A percentile compares a stretch with the other conserved stretches of the same genome.
These are phyloP conservation scores for Athalia circularis DNA, from an alignment of 2,888 invertebrate genomes.

Conservation along the genomic window DNA sequence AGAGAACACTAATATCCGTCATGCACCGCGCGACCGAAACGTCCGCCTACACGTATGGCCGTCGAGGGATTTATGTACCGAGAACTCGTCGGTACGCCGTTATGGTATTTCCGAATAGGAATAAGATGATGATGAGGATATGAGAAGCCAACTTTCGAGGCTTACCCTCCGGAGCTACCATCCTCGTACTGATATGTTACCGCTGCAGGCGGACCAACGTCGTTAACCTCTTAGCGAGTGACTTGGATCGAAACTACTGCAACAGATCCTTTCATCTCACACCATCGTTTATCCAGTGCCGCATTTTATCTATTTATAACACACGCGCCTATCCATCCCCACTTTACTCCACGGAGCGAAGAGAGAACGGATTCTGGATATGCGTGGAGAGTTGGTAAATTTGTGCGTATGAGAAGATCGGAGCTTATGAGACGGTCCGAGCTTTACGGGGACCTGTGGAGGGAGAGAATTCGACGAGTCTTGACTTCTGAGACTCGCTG, in stretches of 20 bases:
- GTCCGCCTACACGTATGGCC: background rate
- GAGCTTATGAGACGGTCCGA: constrained; percentile 12
- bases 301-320: constrained; percentile 66
- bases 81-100: background rate
- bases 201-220: constrained; percentile 51
- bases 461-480: background rate
- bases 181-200: background rate
- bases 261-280: constrained; percentile 58
- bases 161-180: background rate
- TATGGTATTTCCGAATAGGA: background rate
- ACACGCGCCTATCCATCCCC: background rate
- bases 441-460: background rate
- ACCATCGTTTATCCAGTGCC: constrained; percentile 60
- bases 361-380: too few relatives aligned
- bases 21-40: background rate
- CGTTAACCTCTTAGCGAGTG: constrained; percentile 56
- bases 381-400: too few relatives aligned
- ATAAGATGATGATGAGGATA: background rate
- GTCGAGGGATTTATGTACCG: constrained; percentile 2
- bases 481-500: background rate
- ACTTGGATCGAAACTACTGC: constrained; percentile 49
- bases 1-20: constrained; percentile 31
- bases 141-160: background rate
- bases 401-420: background rate
- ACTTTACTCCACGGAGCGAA: too few relatives aligned